Conservation (phyloP, 2,888 invertebrate genomes). For the Stenodera caucasica region DNA sequence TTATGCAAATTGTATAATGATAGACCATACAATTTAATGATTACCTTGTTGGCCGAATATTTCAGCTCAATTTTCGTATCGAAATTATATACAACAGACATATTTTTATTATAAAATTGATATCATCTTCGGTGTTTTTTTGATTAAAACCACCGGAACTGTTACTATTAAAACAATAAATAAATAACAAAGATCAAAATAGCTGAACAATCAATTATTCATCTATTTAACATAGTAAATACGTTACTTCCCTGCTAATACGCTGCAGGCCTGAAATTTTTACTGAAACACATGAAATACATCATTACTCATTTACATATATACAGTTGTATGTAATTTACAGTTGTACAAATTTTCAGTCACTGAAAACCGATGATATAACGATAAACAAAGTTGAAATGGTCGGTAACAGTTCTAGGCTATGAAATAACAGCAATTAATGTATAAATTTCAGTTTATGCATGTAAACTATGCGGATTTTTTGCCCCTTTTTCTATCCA, state of each 20-base stretch:
- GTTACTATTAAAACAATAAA: not conserved
- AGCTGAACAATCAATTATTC: constrained; percentile 43
- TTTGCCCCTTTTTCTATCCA: no score
- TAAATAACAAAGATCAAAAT: not conserved
- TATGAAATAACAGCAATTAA: constrained; percentile 26
- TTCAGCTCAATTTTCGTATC: constrained; percentile 30
- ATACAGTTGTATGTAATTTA: constrained; percentile 12
- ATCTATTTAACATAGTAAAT: constrained; percentile 44
- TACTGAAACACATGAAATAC: constrained; percentile 39
- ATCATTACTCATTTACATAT: constrained; percentile 36
- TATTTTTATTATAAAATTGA: constrained; percentile 17
- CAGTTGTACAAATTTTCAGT: constrained; percentile 25
- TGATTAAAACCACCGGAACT: constrained; percentile 16
- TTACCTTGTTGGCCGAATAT: constrained; percentile 41
- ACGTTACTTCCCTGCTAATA: constrained; percentile 37
- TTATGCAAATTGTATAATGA: constrained; percentile 43
- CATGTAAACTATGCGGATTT: no score
- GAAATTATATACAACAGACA: constrained; percentile 20
- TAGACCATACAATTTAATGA: constrained; percentile 33
- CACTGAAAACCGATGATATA: not conserved
- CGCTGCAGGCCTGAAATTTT: constrained; percentile 35
- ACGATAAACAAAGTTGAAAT: not conserved
- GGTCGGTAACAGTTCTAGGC: constrained; percentile 22
- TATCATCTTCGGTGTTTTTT: constrained; percentile 13
- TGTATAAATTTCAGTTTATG: constrained; percentile 28